These are phyloP conservation scores for Leptonema lineaticorne DNA, from an alignment of 1,140 invertebrate species.

Conservation along the genomic window DNA sequence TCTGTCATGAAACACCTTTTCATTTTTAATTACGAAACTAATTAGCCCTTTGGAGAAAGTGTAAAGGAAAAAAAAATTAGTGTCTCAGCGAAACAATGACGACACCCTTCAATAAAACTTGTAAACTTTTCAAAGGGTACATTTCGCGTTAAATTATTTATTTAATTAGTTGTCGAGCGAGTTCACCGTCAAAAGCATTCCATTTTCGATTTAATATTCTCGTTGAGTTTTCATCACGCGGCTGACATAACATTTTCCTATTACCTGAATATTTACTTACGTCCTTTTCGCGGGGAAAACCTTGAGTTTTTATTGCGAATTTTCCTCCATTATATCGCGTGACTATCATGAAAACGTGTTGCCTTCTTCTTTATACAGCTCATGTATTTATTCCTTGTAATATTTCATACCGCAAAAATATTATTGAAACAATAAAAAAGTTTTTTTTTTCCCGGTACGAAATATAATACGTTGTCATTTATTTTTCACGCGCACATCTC, in stretches of 20 bases:
- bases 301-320: slow-evolving; percentile 4
- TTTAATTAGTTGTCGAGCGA: not conserved
- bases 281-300: not conserved
- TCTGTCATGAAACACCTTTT: no score
- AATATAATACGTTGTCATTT: slow-evolving; percentile 2
- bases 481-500: not conserved
- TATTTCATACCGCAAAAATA: slow-evolving; percentile 11
- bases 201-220: not conserved
- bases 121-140: no score
- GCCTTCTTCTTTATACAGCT: not conserved
- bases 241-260: not conserved
- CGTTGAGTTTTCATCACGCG: not conserved
- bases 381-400: slow-evolving; percentile 4
- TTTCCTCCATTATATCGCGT: slow-evolving; percentile 5
- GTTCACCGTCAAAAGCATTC: not conserved
- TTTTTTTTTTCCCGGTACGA: not conserved
- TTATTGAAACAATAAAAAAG: slow-evolving; percentile 8
- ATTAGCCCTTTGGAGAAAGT: no score
- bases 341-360: not conserved
- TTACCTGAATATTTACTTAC: slow-evolving; percentile 8
- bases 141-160: not conserved
- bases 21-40: no score
- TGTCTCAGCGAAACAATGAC: no score
- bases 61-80: no score
- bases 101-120: no score